Base-by-base conservation (phyloP, 2,113 vertebrate genomes). In the Salvator merianae region DNA sequence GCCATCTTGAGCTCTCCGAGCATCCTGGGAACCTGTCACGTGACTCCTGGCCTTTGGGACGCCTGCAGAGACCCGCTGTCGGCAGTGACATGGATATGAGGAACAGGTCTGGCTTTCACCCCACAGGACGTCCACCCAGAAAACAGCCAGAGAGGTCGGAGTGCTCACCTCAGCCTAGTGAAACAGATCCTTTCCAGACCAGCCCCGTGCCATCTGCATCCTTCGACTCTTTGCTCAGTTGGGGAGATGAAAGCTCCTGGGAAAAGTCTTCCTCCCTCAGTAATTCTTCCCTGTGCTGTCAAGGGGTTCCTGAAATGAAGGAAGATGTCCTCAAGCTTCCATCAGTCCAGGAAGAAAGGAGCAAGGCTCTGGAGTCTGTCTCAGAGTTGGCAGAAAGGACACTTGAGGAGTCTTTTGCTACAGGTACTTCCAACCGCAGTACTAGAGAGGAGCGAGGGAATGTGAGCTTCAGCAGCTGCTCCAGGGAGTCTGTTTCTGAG, bases 41-140 rank as follows among this genome's bases (percentile, higher is more conserved):
- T 3, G 22, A 0, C 1, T 34, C 80, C 70, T 69, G 83, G 71
- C n/a, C 87, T 16, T 47, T 92, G 53, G 90, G 91, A 1, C 90
- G 90, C 40, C 87, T 95, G 0, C 89, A 86, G 82, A 92, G 94
- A 82, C 93, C 94, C 12, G 92, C 93, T 0, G 94, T 94, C 70
- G 93, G 93, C 91, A 95, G 94, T 0, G 65, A 89, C 22, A 77
- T 82, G 0, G 92, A 94, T 83, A 84, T 95, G 83, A 88, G 88
- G 77, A 63, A 0, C 65, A 72, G 69, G 30, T 18, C 34, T 32
- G 84, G 76, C 6, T 6, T 40, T 14, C 66, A 47, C 24, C 72
- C 77, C 28, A 18, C 63, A 59, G 76, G 26, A 24, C 69, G 26
- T 34, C 47, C n/a, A 13, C 5, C 26, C 1, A 16, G 34, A 8